Evolutionary conservation across 2,113 vertebrate species (phyloP).

Genomic region (Bostrychus sinensis): DNA sequence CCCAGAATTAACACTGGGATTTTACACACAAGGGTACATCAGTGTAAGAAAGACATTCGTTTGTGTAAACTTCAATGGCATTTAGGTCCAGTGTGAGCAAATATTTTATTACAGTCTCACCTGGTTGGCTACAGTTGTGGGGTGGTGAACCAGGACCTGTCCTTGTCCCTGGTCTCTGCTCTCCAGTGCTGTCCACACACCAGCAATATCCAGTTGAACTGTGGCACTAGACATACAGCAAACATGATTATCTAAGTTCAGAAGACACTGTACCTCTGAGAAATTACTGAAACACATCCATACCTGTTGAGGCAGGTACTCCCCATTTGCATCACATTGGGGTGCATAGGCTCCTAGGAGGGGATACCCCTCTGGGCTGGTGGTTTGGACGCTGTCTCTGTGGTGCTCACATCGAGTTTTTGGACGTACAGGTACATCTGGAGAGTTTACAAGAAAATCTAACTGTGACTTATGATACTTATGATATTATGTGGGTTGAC

Average conservation of each 20-base stretch:
- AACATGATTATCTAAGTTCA: background rate
- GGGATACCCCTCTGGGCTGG: slow-evolving; percentile 19
- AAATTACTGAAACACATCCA: background rate
- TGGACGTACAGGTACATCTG: slow-evolving; percentile 27
- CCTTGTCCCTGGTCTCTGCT: slow-evolving; percentile 83
- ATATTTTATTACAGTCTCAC: slow-evolving; percentile 50
- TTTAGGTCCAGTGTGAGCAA: background rate
- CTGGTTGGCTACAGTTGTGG: slow-evolving; percentile 71
- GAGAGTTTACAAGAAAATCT: too few relatives aligned
- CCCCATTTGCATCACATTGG: slow-evolving; percentile 80
- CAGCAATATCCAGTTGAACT: slow-evolving; percentile 83
- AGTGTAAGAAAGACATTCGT: too few relatives aligned
- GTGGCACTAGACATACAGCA: slow-evolving; percentile 75
- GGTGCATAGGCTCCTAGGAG: slow-evolving; percentile 69
- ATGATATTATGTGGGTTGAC: too few relatives aligned
- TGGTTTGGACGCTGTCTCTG: slow-evolving; percentile 43
- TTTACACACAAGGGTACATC: too few relatives aligned
- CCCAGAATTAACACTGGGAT: too few relatives aligned
- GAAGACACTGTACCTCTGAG: background rate
- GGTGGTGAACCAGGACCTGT: slow-evolving; percentile 67
- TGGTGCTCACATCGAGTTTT: slow-evolving; percentile 75
- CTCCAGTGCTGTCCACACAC: slow-evolving; percentile 82
- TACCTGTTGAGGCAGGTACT: slow-evolving; percentile 74
- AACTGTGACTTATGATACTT: too few relatives aligned
- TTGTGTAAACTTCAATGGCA: background rate